These are phyloP conservation scores for Metaphire vulgaris DNA, from an alignment of 1,140 invertebrate genomes.

Conservation along the genomic window DNA sequence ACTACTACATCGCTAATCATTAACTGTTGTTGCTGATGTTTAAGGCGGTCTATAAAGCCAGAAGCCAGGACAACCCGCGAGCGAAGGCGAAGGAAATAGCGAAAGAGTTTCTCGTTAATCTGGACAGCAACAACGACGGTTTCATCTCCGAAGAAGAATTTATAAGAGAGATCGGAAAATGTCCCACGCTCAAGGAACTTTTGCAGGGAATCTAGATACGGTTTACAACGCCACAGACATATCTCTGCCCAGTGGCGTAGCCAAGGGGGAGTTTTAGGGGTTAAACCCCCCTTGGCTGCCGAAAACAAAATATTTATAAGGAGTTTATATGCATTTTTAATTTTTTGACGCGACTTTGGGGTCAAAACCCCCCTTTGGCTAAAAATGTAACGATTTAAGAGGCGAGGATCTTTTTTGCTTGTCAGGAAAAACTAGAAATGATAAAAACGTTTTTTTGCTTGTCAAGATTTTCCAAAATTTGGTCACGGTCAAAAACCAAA, in stretches of 20 bases:
- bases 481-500: too few relatives aligned
- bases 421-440: too few relatives aligned
- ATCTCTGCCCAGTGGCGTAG: background rate
- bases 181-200: conserved; percentile 5
- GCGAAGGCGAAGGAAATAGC: conserved; percentile 1
- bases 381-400: too few relatives aligned
- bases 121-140: conserved; percentile 18
- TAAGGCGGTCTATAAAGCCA: conserved; percentile 18
- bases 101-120: background rate
- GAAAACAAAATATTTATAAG: background rate
- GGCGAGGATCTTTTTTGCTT: too few relatives aligned
- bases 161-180: background rate
- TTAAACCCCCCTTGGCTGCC: background rate
- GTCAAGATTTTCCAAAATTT: too few relatives aligned
- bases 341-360: too few relatives aligned
- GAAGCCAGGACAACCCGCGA: background rate
- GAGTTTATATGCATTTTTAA: too few relatives aligned
- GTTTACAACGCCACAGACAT: too few relatives aligned
- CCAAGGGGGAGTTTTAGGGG: background rate
- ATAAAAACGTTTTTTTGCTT: too few relatives aligned
- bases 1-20: too few relatives aligned
- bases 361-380: too few relatives aligned
- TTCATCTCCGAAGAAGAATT: conserved; percentile 14
- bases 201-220: background rate
- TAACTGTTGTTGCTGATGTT: too few relatives aligned